Base-by-base conservation (phyloP, 2,113 vertebrate genomes). In the Esox niger region DNA sequence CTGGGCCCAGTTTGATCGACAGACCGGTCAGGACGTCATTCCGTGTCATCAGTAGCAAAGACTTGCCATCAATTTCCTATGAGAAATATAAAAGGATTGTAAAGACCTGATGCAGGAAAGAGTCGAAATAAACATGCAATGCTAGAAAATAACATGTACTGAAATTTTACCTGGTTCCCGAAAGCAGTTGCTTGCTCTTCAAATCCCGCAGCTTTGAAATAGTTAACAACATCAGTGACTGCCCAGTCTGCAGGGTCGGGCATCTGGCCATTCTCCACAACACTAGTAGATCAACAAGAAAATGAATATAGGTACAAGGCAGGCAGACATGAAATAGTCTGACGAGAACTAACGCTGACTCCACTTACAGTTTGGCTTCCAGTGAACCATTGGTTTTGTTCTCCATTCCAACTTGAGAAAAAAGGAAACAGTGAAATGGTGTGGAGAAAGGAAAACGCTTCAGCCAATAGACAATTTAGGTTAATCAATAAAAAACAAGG, bases 21-120 rank as follows among this genome's bases (percentile, higher is more conserved):
- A 95, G 92, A 88, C 93, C 93, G 63, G 93, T 95, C 79, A 95
- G 80, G 70, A 95, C 93, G 67, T 95, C 93, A 69, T 93, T 93
- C 68, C 93, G 92, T 55, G 93, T 95, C 93, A 95, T 95, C 83
- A 95, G 86, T 57, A 95, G 89, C 76, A 95, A 88, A 69, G 93
- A 95, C 84, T 94, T 94, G 65, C 93, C 93, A 82, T 95, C 93
- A 82, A 95, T 95, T 86, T 95, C 93, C 93, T 95, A 78, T 43
- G 89, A 87, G 56, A 78, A 78, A 7, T 21, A 52, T 6, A 52
- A 52, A 52, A 6, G 47, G 20, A 52, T n/a, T 21, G 47, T 5
- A n/a, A 52, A 52, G n/a, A 17, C 1, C n/a, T 52, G 11, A 23
- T 6, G 7, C 47, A 9, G 0, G 47, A 21, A 2, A 52, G 2